Evolutionary conservation across 2,888 invertebrate species (phyloP).

Genomic region (Cataglyphis altisquamis): DNA sequence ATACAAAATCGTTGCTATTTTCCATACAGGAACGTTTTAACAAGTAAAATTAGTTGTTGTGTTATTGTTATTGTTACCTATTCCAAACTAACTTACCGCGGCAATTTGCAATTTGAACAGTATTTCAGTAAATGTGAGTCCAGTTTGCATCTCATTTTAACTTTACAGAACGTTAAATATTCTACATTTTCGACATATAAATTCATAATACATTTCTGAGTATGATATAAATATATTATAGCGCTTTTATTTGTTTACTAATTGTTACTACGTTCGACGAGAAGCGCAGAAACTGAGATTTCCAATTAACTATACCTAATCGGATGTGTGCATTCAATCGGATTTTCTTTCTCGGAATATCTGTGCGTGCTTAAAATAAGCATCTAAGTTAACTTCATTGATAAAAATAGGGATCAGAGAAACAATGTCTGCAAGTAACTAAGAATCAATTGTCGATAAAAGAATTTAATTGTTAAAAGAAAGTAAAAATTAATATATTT

Average conservation of each 20-base stretch:
- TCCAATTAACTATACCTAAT: constrained; percentile 84
- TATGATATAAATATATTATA: not conserved
- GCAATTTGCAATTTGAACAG: not conserved
- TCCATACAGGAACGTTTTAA: not conserved
- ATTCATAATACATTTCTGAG: constrained; percentile 26
- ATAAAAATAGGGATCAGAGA: not conserved
- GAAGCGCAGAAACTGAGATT: constrained; percentile 72
- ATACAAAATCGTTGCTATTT: not conserved
- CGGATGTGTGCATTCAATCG: constrained; percentile 63
- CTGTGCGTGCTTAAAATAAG: not conserved
- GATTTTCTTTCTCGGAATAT: constrained; percentile 12
- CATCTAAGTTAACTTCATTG: not conserved
- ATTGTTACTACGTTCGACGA: constrained; percentile 27
- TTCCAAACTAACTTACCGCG: not conserved
- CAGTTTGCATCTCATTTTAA: constrained; percentile 23
- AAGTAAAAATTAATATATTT: not conserved
- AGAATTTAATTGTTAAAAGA: not conserved
- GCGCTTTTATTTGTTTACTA: constrained; percentile 38
- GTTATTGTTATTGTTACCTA: not conserved
- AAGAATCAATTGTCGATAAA: not conserved
- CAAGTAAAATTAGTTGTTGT: not conserved
- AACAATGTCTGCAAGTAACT: not conserved
- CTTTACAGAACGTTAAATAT: not conserved
- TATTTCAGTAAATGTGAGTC: not conserved
- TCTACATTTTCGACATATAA: not conserved